Conservation (phyloP, 2,888 invertebrate species). For the Pammene fasciana region DNA sequence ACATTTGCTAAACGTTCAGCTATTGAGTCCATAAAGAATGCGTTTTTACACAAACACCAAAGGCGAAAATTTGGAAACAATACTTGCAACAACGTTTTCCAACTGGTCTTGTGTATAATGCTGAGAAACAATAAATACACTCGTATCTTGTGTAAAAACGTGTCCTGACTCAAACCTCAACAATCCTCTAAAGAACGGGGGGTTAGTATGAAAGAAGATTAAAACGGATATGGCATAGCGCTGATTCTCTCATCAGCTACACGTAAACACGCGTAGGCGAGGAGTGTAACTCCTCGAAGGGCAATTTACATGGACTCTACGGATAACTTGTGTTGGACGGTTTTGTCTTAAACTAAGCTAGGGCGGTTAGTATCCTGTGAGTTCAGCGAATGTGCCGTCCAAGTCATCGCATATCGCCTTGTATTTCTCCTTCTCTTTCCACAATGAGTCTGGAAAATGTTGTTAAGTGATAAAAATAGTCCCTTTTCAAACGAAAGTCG, state of each 20-base stretch:
- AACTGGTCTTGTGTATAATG: not conserved
- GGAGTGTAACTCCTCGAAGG: conserved; percentile 26
- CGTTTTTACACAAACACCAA: conserved; percentile 2
- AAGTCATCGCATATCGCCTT: conserved; percentile 98
- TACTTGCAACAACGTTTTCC: not conserved
- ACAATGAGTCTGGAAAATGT: conserved; percentile 90
- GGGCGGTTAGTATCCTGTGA: conserved; percentile 95
- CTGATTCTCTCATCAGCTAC: conserved; percentile 37
- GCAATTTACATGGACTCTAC: conserved; percentile 50
- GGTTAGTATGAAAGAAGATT: conserved; percentile 57
- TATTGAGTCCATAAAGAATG: not conserved
- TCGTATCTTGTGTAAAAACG: not conserved
- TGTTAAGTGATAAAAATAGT: conserved; percentile 68
- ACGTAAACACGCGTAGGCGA: conserved; percentile 19
- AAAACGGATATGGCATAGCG: conserved; percentile 38
- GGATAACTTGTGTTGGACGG: conserved; percentile 59
- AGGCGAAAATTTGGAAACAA: not conserved
- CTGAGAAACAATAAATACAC: not conserved
- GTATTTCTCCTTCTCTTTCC: conserved; percentile 96
- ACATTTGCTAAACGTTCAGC: conserved; percentile 23
- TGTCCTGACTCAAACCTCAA: conserved; percentile 30
- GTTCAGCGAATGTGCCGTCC: conserved; percentile 98
- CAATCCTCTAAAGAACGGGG: conserved; percentile 61
- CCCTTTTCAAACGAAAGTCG: conserved; percentile 45
- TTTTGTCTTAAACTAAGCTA: conserved; percentile 72